Evolutionary conservation across 2,797 vertebrate genomes (phyloP).

Genomic region (Ptychobarbus kaznakovi): DNA sequence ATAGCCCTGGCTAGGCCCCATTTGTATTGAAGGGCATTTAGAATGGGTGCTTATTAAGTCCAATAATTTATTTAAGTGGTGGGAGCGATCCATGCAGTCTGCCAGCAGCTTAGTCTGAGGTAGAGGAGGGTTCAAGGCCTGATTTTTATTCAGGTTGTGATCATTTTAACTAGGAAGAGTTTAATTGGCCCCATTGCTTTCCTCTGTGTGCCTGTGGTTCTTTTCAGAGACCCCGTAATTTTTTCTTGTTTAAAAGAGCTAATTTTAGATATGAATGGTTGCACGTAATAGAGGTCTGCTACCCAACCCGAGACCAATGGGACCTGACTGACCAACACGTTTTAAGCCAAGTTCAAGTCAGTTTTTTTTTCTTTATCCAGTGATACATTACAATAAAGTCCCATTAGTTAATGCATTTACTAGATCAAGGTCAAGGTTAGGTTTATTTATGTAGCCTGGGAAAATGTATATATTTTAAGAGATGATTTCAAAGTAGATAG

Average conservation of each 20-base stretch:
- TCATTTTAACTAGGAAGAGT: conserved; percentile 29
- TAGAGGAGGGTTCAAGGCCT: background rate
- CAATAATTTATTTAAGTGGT: conserved; percentile 57
- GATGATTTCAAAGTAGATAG: no score
- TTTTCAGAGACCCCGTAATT: background rate
- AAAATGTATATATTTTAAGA: no score
- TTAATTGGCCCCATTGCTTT: conserved; percentile 58
- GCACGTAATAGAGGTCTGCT: conserved; percentile 22
- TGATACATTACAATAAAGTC: background rate
- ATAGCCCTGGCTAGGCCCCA: conserved; percentile 12
- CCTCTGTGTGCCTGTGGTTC: conserved; percentile 36
- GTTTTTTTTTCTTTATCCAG: background rate
- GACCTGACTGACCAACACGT: no score
- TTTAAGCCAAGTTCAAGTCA: background rate
- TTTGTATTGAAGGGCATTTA: conserved; percentile 33
- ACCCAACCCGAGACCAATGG: background rate
- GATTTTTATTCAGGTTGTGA: conserved; percentile 37
- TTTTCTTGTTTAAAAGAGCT: conserved; percentile 21
- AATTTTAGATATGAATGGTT: conserved; percentile 21
- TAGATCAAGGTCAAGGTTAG: no score
- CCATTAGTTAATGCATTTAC: background rate
- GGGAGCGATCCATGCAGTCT: conserved; percentile 44
- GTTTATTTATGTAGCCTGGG: no score
- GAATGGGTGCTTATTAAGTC: conserved; percentile 54
- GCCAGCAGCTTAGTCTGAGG: conserved; percentile 42